Evolutionary conservation across 1,140 invertebrate species (phyloP).

Genomic region (Spodoptera frugiperda): DNA sequence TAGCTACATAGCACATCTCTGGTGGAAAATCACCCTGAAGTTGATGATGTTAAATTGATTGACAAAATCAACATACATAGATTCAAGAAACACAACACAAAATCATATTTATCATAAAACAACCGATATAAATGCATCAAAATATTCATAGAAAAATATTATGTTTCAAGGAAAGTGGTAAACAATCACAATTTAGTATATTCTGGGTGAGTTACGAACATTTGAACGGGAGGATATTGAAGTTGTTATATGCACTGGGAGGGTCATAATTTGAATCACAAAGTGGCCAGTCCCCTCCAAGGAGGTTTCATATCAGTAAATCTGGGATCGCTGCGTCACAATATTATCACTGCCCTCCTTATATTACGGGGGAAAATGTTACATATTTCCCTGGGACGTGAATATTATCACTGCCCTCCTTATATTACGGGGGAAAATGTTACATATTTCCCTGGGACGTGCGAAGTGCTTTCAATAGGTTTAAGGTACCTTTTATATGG

Average conservation of each 20-base stretch:
- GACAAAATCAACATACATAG: too few species aligned
- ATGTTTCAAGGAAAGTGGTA: neutral
- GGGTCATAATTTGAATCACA: constrained; percentile 46
- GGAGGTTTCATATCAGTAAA: constrained; percentile 37
- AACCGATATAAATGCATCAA: too few species aligned
- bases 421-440: neutral
- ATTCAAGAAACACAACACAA: too few species aligned
- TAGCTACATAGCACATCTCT: too few species aligned
- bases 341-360: constrained; percentile 7
- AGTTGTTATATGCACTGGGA: constrained; percentile 38
- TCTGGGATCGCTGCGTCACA: constrained; percentile 14
- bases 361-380: neutral
- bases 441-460: neutral
- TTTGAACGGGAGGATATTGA: constrained; percentile 20
- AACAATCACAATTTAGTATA: neutral
- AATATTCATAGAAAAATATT: neutral
- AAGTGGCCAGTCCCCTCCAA: constrained; percentile 23
- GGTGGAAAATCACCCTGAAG: too few species aligned
- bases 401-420: constrained; percentile 1
- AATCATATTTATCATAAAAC: too few species aligned
- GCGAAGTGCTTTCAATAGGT: too few species aligned
- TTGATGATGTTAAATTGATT: too few species aligned
- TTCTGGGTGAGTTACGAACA: neutral
- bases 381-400: neutral
- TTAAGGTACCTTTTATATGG: too few species aligned